Evolutionary conservation across 2,113 vertebrate genomes (phyloP), one percentile per base, ranked within the genome.

Genomic region (Phrynosoma blainvillii): DNA sequence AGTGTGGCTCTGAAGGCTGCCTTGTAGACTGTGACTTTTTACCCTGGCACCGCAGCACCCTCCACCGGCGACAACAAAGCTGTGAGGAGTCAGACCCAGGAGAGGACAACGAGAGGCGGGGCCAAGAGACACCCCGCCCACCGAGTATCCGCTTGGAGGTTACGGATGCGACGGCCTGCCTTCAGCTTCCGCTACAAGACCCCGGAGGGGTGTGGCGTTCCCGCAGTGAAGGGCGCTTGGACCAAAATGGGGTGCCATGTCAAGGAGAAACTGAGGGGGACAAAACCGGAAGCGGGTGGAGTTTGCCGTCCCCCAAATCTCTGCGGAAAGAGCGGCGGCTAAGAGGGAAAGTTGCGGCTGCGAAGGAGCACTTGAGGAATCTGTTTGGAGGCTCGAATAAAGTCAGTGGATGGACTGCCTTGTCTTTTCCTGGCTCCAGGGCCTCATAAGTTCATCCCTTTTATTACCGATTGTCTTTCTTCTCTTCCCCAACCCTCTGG

Each of bases 231-330:
- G 91, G 91, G 14, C 91, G 92, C 40, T 79, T 93, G 86, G 82
- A 90, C 56, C 75, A 90, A 12, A 82, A 52, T 9, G 74, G 56
- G 82, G 59, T 1, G 32, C 81, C 83, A 0, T 65, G 32, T 20
- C 87, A 7, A 74, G 81, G 20, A 66, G 77, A 52, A 40, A 59
- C 23, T 1, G 32, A 56, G 79, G 85, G 62, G 66, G 77, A 90
- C 20, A 87, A 88, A 80, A 82, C 92, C 27, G 84, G 88, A 79
- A 93, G 92, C 5, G 92, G 92, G 21, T 93, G 92, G 92, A 93
- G 92, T 25, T 82, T 93, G 84, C 92, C 92, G 0, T 93, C 92
- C 5, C 92, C 92, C 9, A 93, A 93, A 74, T 91, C 92, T 8
- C 56, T 93, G 80, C 84, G 92, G 85, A 93, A 93, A 75, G 87